Evolutionary conservation across 2,797 vertebrate species (phyloP).

Genomic region (Cryptoprocta ferox): DNA sequence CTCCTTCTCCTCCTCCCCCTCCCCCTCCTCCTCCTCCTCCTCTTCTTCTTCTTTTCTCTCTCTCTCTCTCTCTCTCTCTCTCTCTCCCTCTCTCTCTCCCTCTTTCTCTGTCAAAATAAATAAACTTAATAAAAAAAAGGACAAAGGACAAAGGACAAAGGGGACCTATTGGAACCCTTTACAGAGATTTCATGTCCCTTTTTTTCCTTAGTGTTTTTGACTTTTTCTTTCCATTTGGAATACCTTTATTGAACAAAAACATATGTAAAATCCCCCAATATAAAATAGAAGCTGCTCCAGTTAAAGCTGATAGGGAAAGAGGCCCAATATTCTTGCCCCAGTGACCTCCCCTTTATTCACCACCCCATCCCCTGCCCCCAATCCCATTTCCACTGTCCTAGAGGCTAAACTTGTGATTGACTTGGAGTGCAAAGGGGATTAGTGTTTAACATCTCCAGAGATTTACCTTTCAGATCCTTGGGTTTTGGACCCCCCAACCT

Average conservation of each 20-base stretch:
- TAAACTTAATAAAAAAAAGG: too few relatives aligned
- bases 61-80: too few relatives aligned
- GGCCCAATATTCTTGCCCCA: neutral
- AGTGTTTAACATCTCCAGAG: conserved; percentile 1
- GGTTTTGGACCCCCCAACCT: neutral
- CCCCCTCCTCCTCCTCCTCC: too few relatives aligned
- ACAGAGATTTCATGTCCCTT: neutral
- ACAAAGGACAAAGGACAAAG: neutral
- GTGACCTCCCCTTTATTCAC: neutral
- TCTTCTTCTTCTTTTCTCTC: too few relatives aligned
- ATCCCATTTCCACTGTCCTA: neutral
- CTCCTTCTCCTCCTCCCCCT: too few relatives aligned
- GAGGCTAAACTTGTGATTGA: neutral
- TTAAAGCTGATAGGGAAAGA: neutral
- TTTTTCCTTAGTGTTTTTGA: neutral
- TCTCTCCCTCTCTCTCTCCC: too few relatives aligned
- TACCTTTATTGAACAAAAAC: neutral
- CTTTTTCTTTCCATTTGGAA: conserved; percentile 44
- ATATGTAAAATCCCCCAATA: neutral
- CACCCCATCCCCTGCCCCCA: neutral
- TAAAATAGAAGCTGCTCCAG: neutral
- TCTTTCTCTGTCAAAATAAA: too few relatives aligned
- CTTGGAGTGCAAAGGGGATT: neutral
- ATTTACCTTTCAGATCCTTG: conserved; percentile 31
- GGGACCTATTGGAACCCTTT: neutral